phyloP scores from a whole-genome alignment of 2,888 invertebrate species.

The Mimas tiliae region DNA sequence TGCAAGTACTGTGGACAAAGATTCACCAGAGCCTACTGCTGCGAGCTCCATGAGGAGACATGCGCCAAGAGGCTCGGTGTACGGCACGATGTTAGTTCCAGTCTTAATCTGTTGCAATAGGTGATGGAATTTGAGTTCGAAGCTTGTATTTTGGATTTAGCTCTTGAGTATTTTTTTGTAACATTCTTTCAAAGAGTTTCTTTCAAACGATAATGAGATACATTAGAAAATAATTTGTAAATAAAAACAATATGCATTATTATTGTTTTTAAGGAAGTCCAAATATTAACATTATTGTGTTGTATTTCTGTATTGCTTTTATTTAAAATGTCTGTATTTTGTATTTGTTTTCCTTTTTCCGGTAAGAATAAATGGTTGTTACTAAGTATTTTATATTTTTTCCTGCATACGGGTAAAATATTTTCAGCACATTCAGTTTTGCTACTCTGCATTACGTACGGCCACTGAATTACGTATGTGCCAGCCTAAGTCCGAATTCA shows the following conservation, averaged over 20 bases:
- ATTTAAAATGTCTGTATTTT: neutral
- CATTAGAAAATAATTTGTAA: too few relatives aligned
- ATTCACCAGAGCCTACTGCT: slow-evolving; percentile 73
- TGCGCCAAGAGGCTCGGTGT: slow-evolving; percentile 55
- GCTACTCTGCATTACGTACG: too few relatives aligned
- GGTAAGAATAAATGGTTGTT: slow-evolving; percentile 15
- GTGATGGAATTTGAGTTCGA: neutral
- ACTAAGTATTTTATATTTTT: neutral
- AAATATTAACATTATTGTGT: too few relatives aligned
- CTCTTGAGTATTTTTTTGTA: neutral
- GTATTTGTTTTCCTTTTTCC: neutral
- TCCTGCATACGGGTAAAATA: neutral
- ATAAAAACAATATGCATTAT: neutral
- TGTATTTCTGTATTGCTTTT: too few relatives aligned
- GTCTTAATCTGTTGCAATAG: slow-evolving; percentile 14
- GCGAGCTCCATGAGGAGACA: slow-evolving; percentile 66
- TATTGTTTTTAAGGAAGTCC: neutral
- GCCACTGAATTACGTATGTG: too few relatives aligned
- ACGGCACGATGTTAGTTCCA: slow-evolving; percentile 47
- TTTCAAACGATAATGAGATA: too few relatives aligned
- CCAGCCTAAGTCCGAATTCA: too few relatives aligned
- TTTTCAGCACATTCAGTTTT: neutral
- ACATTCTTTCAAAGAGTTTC: neutral
- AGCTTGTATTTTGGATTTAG: neutral
- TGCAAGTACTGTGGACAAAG: slow-evolving; percentile 67